phyloP scores from a whole-genome alignment of 2,113 vertebrate species.

The Gambusia holbrooki region DNA sequence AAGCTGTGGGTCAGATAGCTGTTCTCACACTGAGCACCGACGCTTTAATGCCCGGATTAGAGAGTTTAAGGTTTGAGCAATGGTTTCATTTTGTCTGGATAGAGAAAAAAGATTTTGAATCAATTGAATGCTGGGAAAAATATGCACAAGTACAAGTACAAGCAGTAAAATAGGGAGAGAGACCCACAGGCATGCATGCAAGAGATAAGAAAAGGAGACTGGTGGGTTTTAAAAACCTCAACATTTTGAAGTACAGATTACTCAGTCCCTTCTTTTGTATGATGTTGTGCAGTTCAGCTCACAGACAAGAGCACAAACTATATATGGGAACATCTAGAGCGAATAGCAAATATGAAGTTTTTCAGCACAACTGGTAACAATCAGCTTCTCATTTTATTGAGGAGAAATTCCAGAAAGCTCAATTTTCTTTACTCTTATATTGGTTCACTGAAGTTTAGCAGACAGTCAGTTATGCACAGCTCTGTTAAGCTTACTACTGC shows the following conservation, averaged over 20 bases:
- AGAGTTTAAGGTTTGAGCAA: constrained; percentile 52
- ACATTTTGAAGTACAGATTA: background rate
- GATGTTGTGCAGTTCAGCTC: background rate
- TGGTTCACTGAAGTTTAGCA: too few relatives aligned
- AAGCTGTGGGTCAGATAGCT: constrained; percentile 34
- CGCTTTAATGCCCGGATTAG: constrained; percentile 34
- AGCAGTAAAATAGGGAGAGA: background rate
- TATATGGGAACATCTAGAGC: background rate
- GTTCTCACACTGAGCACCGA: constrained; percentile 2
- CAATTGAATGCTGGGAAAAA: constrained; percentile 10
- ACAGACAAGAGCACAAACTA: background rate
- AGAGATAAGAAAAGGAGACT: background rate
- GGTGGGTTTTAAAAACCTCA: background rate
- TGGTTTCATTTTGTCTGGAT: constrained; percentile 53
- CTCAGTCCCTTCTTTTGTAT: background rate
- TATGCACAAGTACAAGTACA: background rate
- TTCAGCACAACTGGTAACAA: background rate
- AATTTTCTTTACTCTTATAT: too few relatives aligned
- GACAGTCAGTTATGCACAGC: too few relatives aligned
- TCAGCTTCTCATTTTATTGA: too few relatives aligned
- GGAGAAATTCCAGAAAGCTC: too few relatives aligned
- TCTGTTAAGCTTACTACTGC: too few relatives aligned
- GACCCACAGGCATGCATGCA: background rate
- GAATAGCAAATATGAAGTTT: background rate
- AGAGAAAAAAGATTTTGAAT: constrained; percentile 52